These are phyloP conservation scores for Acanthis flammea DNA, from an alignment of 2,797 vertebrate species.

Conservation along the genomic window DNA sequence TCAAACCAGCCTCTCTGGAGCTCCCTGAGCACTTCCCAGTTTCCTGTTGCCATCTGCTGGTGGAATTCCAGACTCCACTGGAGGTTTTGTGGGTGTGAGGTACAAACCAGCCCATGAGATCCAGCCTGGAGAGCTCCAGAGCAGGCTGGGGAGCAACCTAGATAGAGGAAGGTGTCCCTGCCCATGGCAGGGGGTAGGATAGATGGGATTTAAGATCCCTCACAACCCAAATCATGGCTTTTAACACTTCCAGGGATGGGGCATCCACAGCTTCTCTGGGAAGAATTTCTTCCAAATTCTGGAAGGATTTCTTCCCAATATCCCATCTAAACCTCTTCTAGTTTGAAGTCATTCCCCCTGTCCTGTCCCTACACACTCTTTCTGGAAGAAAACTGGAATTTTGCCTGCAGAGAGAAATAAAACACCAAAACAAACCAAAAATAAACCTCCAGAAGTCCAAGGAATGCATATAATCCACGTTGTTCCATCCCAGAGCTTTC, in stretches of 20 bases:
- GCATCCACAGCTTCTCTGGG: background rate
- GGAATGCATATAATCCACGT: background rate
- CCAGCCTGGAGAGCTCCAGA: background rate
- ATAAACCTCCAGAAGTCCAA: background rate
- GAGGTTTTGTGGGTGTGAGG: background rate
- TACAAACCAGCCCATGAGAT: accelerated
- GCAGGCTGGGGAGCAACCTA: background rate
- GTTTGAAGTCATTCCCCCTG: background rate
- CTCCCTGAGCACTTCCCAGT: background rate
- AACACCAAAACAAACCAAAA: background rate
- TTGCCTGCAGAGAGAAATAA: background rate
- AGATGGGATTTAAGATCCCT: background rate
- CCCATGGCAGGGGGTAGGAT: background rate
- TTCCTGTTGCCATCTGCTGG: slow-evolving; percentile 63
- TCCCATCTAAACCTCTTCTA: background rate
- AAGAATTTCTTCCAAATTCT: background rate
- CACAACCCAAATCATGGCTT: background rate
- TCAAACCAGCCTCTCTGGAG: background rate
- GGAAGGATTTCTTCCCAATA: background rate
- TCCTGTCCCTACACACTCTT: background rate
- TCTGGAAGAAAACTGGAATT: background rate
- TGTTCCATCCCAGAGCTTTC: background rate
- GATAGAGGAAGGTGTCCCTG: background rate
- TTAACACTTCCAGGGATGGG: background rate
- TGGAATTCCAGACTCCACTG: background rate